These are phyloP conservation scores for Criorhina ranunculi DNA, from an alignment of 2,888 invertebrate genomes.

Conservation along the genomic window DNA sequence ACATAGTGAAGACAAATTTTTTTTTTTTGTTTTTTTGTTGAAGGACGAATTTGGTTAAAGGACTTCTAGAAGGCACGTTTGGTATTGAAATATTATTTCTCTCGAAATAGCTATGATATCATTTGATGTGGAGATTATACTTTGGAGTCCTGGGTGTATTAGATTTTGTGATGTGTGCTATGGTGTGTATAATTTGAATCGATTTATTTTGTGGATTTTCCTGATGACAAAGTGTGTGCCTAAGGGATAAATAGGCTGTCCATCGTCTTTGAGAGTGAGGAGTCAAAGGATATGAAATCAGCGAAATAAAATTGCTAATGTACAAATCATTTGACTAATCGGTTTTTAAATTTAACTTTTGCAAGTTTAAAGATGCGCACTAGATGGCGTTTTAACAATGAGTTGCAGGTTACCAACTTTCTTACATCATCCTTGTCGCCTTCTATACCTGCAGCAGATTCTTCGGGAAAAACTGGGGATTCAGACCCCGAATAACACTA, in stretches of 20 bases:
- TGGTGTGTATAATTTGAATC: conserved; percentile 8
- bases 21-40: neutral
- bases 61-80: neutral
- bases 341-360: too few species aligned
- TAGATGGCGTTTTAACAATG: too few species aligned
- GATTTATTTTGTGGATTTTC: conserved; percentile 5
- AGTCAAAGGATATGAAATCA: too few species aligned
- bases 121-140: neutral
- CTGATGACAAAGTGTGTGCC: neutral
- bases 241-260: neutral
- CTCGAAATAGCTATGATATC: conserved; percentile 13
- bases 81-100: neutral
- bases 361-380: too few species aligned
- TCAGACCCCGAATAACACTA: too few species aligned
- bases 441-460: too few species aligned
- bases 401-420: too few species aligned
- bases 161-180: neutral
- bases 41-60: neutral
- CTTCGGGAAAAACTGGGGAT: too few species aligned
- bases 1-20: conserved; percentile 7
- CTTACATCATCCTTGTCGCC: too few species aligned
- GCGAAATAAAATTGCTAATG: too few species aligned
- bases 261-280: too few species aligned
- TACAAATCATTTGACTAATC: too few species aligned
- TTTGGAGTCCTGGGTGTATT: neutral